Conservation (phyloP, 1,140 invertebrate species). For the Musca domestica region DNA sequence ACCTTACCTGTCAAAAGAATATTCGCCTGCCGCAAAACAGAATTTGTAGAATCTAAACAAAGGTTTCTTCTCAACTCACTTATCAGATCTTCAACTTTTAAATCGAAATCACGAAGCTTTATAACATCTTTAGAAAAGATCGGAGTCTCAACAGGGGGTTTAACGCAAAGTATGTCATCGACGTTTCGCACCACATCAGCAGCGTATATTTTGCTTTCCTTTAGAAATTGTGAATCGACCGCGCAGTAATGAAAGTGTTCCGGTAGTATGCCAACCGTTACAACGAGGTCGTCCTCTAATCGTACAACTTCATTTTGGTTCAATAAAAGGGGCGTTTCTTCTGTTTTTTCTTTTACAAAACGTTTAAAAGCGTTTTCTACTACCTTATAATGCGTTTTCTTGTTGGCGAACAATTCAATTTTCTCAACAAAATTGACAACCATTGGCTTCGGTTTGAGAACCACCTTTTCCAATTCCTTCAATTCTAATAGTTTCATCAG, state of each 20-base stretch:
- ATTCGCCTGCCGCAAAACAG: slow-evolving; percentile 58
- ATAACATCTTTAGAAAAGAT: slow-evolving; percentile 57
- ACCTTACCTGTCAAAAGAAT: slow-evolving; percentile 57
- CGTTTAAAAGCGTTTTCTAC: slow-evolving; percentile 59
- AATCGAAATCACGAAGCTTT: slow-evolving; percentile 47
- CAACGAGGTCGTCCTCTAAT: slow-evolving; percentile 56
- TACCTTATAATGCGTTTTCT: slow-evolving; percentile 55
- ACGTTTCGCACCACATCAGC: slow-evolving; percentile 55
- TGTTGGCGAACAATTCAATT: slow-evolving; percentile 59
- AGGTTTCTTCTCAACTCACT: slow-evolving; percentile 46
- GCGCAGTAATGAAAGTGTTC: slow-evolving; percentile 60
- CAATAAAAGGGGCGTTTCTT: slow-evolving; percentile 58
- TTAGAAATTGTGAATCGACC: slow-evolving; percentile 60
- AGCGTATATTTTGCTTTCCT: slow-evolving; percentile 58
- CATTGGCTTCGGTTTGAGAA: slow-evolving; percentile 42
- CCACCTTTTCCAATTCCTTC: slow-evolving; percentile 44
- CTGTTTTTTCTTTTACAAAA: slow-evolving; percentile 59
- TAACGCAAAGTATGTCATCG: slow-evolving; percentile 52
- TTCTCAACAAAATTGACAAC: slow-evolving; percentile 54
- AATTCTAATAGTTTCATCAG: slow-evolving; percentile 48
- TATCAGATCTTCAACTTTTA: slow-evolving; percentile 46
- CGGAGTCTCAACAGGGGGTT: slow-evolving; percentile 52
- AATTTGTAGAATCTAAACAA: slow-evolving; percentile 49
- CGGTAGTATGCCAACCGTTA: slow-evolving; percentile 60
- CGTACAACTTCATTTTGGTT: slow-evolving; percentile 62